Evolutionary conservation across 1,140 invertebrate genomes (phyloP).

Genomic region (Diorhabda sublineata): DNA sequence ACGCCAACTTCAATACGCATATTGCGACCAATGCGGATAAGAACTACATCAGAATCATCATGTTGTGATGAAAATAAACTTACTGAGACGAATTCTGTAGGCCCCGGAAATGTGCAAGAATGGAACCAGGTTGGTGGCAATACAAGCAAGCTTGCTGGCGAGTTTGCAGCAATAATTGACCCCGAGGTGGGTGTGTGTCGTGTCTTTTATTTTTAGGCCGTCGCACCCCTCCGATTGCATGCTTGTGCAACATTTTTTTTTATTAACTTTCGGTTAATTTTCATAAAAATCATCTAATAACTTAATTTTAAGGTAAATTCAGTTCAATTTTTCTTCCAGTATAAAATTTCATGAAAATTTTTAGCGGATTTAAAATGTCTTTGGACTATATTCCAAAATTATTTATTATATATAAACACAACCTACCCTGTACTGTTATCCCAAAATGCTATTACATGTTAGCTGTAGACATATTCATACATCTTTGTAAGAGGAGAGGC

Average conservation of each 20-base stretch:
- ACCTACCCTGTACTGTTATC: no score
- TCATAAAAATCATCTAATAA: no score
- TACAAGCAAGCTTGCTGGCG: conserved; percentile 36
- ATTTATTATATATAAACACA: no score
- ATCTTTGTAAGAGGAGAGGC: no score
- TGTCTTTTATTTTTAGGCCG: conserved; percentile 16
- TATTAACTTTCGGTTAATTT: not conserved
- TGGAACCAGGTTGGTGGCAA: conserved; percentile 42
- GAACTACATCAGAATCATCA: conserved; percentile 32
- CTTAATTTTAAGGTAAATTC: no score
- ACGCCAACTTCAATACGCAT: conserved; percentile 17
- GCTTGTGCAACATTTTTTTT: conserved; percentile 13
- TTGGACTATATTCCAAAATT: no score
- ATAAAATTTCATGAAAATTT: no score
- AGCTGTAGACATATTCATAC: no score
- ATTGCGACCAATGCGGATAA: conserved; percentile 21
- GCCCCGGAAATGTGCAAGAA: conserved; percentile 23
- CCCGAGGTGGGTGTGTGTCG: conserved; percentile 29
- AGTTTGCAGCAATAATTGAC: conserved; percentile 24
- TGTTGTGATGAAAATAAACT: conserved; percentile 33
- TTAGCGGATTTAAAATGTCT: no score
- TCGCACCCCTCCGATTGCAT: conserved; percentile 18
- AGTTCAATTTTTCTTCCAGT: conserved; percentile 3
- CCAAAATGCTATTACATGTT: no score
- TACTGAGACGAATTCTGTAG: conserved; percentile 21